phyloP scores from a whole-genome alignment of 2,797 vertebrate genomes.

The Diceros bicornis region DNA sequence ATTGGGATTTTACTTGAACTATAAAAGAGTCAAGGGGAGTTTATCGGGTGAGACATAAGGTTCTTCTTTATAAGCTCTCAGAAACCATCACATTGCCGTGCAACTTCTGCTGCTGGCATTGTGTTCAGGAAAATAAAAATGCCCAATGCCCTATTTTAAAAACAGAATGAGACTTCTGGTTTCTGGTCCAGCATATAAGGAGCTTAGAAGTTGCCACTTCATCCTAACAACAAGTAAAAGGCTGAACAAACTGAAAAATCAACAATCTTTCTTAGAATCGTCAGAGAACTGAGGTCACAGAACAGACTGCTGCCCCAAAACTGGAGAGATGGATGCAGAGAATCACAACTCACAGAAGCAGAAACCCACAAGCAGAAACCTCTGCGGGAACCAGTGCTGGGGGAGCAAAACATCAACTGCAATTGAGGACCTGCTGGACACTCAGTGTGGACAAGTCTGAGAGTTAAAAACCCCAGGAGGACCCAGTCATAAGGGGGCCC shows the following conservation, averaged over 20 bases:
- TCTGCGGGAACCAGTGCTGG: not conserved
- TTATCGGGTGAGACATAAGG: not conserved
- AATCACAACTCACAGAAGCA: not conserved
- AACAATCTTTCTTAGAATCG: not conserved
- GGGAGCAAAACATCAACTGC: not conserved
- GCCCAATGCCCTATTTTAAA: not conserved
- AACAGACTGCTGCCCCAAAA: not conserved
- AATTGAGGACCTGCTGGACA: fast-evolving
- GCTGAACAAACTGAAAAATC: not conserved
- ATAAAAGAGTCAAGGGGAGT: not conserved
- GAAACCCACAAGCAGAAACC: not conserved
- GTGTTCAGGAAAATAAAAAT: not conserved
- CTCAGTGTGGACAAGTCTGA: not conserved
- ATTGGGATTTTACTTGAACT: conserved; percentile 27
- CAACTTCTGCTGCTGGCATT: not conserved
- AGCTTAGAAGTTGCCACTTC: not conserved
- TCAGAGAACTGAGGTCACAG: not conserved
- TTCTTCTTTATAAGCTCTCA: not conserved
- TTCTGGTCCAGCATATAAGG: not conserved
- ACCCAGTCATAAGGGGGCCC: not conserved
- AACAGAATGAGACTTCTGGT: not conserved
- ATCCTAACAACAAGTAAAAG: not conserved
- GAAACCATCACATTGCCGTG: not conserved
- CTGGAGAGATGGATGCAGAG: not conserved
- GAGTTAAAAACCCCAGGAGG: not conserved